Conservation (phyloP, 2,888 invertebrate genomes). For the Dynastes maya region DNA sequence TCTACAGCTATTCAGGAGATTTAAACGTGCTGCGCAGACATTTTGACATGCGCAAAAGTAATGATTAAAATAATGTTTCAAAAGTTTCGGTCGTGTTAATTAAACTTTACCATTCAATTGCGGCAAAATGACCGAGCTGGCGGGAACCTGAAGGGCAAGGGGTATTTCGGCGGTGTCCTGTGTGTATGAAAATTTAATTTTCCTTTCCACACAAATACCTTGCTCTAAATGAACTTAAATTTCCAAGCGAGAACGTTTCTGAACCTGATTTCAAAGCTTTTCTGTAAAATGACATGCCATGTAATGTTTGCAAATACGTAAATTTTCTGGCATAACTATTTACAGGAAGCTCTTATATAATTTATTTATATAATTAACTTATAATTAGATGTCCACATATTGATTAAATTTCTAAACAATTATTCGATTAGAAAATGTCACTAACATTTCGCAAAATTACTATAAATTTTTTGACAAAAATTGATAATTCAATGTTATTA, state of each 20-base stretch:
- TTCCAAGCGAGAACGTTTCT: constrained; percentile 1
- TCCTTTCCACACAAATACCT: constrained; percentile 27
- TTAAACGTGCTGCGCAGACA: constrained; percentile 54
- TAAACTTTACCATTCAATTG: constrained; percentile 53
- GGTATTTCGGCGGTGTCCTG: constrained; percentile 26
- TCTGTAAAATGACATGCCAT: too few relatives aligned
- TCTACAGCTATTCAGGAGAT: constrained; percentile 24
- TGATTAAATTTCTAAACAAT: too few relatives aligned
- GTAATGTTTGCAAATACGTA: too few relatives aligned
- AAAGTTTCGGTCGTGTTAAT: constrained; percentile 52
- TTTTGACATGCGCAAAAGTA: constrained; percentile 66
- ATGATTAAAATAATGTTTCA: constrained; percentile 61
- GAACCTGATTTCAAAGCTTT: neutral
- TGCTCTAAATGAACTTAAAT: constrained; percentile 7
- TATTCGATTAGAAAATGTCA: too few relatives aligned
- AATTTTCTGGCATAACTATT: too few relatives aligned
- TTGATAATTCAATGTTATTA: too few relatives aligned
- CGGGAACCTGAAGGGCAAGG: constrained; percentile 24
- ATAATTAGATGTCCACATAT: too few relatives aligned
- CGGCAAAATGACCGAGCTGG: constrained; percentile 22
- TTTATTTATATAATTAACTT: too few relatives aligned
- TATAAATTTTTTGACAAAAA: too few relatives aligned
- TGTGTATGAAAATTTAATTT: constrained; percentile 49
- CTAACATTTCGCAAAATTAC: too few relatives aligned
- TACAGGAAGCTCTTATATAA: too few relatives aligned